Conservation (phyloP, 2,113 vertebrate genomes). For the Galbula dea region DNA sequence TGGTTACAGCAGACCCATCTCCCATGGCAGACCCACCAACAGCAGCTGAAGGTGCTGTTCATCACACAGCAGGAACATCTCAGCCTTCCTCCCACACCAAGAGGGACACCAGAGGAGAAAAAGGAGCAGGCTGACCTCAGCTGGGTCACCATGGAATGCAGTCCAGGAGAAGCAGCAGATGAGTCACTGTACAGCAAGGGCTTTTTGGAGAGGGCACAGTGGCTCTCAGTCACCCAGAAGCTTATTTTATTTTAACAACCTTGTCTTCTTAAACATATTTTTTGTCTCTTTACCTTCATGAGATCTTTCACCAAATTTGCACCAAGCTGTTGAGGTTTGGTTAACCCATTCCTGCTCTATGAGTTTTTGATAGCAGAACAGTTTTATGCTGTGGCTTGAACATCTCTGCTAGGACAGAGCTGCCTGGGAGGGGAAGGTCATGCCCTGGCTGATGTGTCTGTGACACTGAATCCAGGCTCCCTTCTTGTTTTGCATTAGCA, state of each 20-base stretch:
- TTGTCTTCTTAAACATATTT: background rate
- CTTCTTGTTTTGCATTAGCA: background rate
- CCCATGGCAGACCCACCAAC: background rate
- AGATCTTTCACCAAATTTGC: background rate
- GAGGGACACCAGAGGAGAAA: background rate
- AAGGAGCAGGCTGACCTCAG: background rate
- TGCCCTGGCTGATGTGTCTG: fast-evolving
- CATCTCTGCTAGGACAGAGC: background rate
- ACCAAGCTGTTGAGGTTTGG: background rate
- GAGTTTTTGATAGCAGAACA: no score
- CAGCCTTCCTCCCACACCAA: background rate
- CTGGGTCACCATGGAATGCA: fast-evolving
- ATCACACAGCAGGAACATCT: background rate
- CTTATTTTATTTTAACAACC: background rate
- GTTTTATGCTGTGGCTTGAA: background rate
- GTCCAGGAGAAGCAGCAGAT: background rate
- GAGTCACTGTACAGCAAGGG: background rate
- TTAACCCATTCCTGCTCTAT: background rate
- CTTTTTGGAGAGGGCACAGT: background rate
- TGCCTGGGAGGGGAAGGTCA: background rate
- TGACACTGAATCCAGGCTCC: background rate
- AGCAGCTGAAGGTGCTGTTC: background rate
- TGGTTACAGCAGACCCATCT: background rate
- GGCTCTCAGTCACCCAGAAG: background rate
- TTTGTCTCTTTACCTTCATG: background rate